Percentiles rank a stretch among this genome's conserved stretches.
Evolutionary conservation across 2,113 vertebrate genomes (phyloP).

Genomic region (Macaca nemestrina): DNA sequence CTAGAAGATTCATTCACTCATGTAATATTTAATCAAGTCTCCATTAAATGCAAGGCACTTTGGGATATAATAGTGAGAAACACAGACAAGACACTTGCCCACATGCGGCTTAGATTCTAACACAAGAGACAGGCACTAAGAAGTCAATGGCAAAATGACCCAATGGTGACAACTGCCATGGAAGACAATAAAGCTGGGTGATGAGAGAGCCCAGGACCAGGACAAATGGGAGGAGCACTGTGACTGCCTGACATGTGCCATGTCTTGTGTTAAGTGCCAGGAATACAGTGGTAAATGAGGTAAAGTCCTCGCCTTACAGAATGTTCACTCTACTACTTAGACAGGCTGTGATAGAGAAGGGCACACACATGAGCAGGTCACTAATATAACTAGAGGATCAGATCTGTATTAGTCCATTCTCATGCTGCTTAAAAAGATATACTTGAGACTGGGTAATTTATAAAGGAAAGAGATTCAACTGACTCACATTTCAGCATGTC

Average conservation of each 20-base stretch:
- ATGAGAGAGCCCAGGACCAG: neutral
- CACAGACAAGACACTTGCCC: neutral
- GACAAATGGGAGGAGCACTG: fast-evolving
- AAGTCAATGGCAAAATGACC: no score
- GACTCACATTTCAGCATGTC: no score
- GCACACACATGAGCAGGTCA: neutral
- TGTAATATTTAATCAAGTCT: neutral
- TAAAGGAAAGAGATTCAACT: no score
- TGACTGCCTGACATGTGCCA: neutral
- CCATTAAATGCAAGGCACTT: neutral
- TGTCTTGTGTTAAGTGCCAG: neutral
- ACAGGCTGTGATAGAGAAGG: neutral
- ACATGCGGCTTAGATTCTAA: neutral
- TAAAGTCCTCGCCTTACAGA: neutral
- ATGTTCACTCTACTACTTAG: neutral
- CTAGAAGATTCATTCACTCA: neutral
- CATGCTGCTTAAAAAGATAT: no score
- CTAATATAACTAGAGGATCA: no score
- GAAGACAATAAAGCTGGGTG: neutral
- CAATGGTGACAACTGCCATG: fast-evolving
- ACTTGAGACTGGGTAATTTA: no score
- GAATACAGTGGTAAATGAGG: neutral
- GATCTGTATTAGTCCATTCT: no score
- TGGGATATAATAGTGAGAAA: neutral
- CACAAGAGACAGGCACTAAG: neutral